A percentile compares a stretch with the other conserved stretches of the same genome.
Evolutionary conservation across 2,113 vertebrate species (phyloP).

Genomic region (Nesogale talazaci): DNA sequence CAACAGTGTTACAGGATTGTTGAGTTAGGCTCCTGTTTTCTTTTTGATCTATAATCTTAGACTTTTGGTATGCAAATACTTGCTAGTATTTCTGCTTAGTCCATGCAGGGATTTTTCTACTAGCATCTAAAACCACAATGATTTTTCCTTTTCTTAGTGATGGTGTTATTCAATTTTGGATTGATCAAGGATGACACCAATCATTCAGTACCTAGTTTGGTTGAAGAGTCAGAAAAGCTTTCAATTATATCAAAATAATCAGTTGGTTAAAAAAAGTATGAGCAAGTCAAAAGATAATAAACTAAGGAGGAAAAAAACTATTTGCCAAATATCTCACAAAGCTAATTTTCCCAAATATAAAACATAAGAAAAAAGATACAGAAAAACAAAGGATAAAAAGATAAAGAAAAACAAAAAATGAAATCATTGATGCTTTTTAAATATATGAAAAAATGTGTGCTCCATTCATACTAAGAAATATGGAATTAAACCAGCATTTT

Average conservation of each 20-base stretch:
- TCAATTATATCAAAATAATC: not conserved
- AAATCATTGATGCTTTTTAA: slow-evolving; percentile 13
- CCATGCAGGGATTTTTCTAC: not conserved
- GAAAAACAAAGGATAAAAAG: slow-evolving; percentile 10
- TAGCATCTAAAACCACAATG: not conserved
- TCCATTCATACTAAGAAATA: slow-evolving; percentile 21
- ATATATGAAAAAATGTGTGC: slow-evolving; percentile 14
- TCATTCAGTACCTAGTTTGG: not conserved
- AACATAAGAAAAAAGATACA: not conserved
- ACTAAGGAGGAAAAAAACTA: not conserved
- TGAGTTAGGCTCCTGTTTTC: not conserved
- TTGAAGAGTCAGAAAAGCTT: not conserved
- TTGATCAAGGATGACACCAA: slow-evolving; percentile 39
- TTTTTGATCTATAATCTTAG: slow-evolving; percentile 15
- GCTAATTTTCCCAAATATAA: not conserved
- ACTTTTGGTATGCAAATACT: not conserved
- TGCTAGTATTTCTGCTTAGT: not conserved
- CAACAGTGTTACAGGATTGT: not conserved
- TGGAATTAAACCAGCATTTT: slow-evolving; percentile 33
- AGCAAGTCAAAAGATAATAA: slow-evolving; percentile 39
- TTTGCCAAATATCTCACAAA: not conserved
- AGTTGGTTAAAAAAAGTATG: not conserved
- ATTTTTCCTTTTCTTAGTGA: slow-evolving; percentile 29
- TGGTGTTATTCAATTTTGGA: not conserved
- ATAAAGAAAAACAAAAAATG: slow-evolving; percentile 22